phyloP scores from a whole-genome alignment of 1,140 invertebrate species.

The Aphaenogaster floridana region DNA sequence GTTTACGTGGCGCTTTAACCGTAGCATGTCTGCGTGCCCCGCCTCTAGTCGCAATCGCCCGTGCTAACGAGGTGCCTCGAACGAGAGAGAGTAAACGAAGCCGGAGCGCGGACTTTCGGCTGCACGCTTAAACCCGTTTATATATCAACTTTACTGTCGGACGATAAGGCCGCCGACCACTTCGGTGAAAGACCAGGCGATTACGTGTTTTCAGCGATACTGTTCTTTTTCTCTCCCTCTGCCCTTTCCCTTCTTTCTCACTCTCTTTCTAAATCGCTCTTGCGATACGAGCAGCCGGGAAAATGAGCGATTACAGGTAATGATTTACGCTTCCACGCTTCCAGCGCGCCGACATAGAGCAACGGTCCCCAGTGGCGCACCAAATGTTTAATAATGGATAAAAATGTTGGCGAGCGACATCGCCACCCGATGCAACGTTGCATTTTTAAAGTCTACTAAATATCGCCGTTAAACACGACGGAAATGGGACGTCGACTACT shows the following conservation, averaged over 20 bases:
- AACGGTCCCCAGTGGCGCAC: background rate
- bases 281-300: background rate
- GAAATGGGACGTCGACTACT: constrained; percentile 21
- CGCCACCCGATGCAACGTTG: constrained; percentile 24
- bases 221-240: background rate
- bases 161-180: constrained; percentile 53
- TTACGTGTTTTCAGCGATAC: constrained; percentile 24
- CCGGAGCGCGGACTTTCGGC: constrained; percentile 23
- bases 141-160: constrained; percentile 69
- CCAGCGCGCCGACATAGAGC: background rate
- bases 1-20: constrained; percentile 81
- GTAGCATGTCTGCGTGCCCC: constrained; percentile 8
- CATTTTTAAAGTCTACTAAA: constrained; percentile 50
- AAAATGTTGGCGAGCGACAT: constrained; percentile 34
- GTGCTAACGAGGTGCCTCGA: constrained; percentile 63
- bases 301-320: constrained; percentile 66
- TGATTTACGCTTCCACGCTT: constrained; percentile 61
- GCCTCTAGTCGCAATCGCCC: constrained; percentile 9
- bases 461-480: constrained; percentile 28
- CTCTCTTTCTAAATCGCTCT: background rate
- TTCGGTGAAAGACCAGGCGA: constrained; percentile 34
- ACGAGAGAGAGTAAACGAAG: constrained; percentile 33
- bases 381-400: constrained; percentile 54
- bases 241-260: background rate
- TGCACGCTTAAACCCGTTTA: constrained; percentile 29